phyloP scores from a whole-genome alignment of 2,797 vertebrate species.

The Takifugu ocellatus region DNA sequence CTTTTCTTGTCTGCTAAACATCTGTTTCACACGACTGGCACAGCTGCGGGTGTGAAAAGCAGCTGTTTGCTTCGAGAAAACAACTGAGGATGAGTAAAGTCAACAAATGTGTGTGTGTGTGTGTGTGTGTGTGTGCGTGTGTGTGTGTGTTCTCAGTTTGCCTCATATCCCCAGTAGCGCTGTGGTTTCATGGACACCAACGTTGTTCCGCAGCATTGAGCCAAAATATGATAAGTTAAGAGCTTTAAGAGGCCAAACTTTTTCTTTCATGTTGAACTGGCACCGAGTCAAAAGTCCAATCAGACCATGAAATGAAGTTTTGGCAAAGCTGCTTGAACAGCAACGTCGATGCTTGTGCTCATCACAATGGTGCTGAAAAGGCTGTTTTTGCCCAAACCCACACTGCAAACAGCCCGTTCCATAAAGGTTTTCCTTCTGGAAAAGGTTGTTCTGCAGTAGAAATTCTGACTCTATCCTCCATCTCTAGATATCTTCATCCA shows the following conservation, averaged over 20 bases:
- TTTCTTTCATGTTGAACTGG: no score
- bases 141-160: neutral
- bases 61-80: conserved; percentile 58
- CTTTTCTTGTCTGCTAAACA: conserved; percentile 31
- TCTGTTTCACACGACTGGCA: conserved; percentile 46
- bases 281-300: no score
- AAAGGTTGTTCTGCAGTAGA: neutral
- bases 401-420: no score
- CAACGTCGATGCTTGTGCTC: no score
- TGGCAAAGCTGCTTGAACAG: no score
- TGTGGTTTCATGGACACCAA: neutral
- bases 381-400: no score
- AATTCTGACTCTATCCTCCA: no score
- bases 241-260: no score
- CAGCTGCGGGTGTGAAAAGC: conserved; percentile 48
- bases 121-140: no score
- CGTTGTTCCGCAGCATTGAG: neutral
- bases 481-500: neutral
- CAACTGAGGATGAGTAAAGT: conserved; percentile 21
- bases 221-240: no score
- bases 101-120: conserved; percentile 4
- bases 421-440: neutral
- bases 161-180: neutral
- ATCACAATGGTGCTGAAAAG: no score
- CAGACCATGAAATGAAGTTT: no score